A percentile compares a stretch with the other conserved stretches of the same genome.
phyloP scores from a whole-genome alignment of 2,888 invertebrate species.

The Ophonus ardosiacus region DNA sequence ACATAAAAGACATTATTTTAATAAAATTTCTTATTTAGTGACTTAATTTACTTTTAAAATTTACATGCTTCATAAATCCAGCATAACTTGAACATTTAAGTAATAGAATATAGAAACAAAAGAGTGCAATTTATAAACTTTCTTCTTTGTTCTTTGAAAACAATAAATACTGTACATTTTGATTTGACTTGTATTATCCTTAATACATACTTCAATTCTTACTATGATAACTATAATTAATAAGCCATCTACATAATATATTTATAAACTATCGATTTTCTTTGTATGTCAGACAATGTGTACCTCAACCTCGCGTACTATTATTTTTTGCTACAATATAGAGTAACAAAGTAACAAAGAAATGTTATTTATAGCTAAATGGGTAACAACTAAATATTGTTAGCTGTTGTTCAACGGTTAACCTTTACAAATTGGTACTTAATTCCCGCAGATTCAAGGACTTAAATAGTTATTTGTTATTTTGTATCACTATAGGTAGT shows the following conservation, averaged over 20 bases:
- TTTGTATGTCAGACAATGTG: background rate
- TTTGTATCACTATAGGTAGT: too few relatives aligned
- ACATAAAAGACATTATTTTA: too few relatives aligned
- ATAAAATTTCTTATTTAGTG: too few relatives aligned
- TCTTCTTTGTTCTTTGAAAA: background rate
- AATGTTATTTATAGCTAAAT: background rate
- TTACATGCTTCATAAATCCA: too few relatives aligned
- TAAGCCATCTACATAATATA: background rate
- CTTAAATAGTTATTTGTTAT: too few relatives aligned
- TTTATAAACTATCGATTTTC: background rate
- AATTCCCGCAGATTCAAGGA: too few relatives aligned
- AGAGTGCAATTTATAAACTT: background rate
- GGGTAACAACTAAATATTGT: background rate
- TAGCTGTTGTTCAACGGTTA: background rate
- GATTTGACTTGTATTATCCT: background rate
- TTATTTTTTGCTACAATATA: background rate
- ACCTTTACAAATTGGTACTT: background rate
- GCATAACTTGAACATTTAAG: too few relatives aligned
- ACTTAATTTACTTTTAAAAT: too few relatives aligned
- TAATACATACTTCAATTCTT: background rate
- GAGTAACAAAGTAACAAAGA: background rate
- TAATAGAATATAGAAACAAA: background rate
- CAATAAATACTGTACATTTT: background rate
- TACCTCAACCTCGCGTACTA: background rate
- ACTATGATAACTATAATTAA: background rate